Evolutionary conservation across 2,888 invertebrate species (phyloP).

Genomic region (Epirrhoe alternata): DNA sequence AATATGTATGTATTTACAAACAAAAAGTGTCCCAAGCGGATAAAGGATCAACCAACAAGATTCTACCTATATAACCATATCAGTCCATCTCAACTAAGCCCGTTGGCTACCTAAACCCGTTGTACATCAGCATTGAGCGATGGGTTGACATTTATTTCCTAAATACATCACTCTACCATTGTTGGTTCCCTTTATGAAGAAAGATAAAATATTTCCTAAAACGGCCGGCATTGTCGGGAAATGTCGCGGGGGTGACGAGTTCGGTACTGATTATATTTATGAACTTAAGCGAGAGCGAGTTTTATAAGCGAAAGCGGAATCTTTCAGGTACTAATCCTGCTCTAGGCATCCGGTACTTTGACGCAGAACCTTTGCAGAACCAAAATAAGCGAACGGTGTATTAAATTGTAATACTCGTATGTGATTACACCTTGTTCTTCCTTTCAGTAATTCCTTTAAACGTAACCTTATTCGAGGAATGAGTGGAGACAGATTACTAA

Average conservation of each 20-base stretch:
- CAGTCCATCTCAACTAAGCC: conserved; percentile 10
- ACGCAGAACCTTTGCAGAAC: not conserved
- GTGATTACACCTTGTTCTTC: not conserved
- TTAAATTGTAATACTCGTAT: not conserved
- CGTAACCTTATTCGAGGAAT: not conserved
- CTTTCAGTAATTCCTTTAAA: not conserved
- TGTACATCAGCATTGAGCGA: conserved; percentile 69
- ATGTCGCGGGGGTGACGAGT: conserved; percentile 61
- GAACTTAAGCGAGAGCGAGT: conserved; percentile 17
- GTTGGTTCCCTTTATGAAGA: conserved; percentile 80
- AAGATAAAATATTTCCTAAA: conserved; percentile 81
- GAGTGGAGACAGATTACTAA: not conserved
- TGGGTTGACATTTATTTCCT: conserved; percentile 81
- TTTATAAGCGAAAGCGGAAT: not conserved
- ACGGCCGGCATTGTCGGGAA: conserved; percentile 71
- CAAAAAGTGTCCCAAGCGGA: no score
- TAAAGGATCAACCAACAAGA: no score
- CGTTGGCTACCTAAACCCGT: conserved; percentile 45
- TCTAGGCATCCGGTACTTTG: not conserved
- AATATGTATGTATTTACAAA: no score
- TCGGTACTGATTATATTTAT: conserved; percentile 34
- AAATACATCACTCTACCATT: conserved; percentile 77
- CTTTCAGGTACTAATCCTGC: not conserved
- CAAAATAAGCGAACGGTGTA: not conserved
- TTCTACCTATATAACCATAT: not conserved